phyloP scores from a whole-genome alignment of 2,797 vertebrate genomes.

The Intellagama lesueurii region DNA sequence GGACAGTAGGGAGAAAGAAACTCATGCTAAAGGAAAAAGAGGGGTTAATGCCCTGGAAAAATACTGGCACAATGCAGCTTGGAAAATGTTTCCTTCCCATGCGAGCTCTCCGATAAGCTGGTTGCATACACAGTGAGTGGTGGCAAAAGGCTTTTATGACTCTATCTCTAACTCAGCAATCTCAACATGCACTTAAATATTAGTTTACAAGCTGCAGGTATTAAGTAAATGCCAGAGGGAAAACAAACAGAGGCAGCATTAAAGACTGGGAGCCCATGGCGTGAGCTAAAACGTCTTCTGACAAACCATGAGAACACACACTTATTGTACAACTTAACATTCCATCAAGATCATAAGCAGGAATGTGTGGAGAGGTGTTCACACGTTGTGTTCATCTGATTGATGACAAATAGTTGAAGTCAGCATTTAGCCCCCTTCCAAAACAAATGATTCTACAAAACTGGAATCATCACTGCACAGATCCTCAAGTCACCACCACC shows the following conservation, averaged over 20 bases:
- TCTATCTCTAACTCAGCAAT: conserved; percentile 43
- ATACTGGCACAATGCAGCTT: not conserved
- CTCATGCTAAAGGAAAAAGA: not conserved
- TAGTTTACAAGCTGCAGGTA: conserved; percentile 45
- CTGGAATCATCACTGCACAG: no score
- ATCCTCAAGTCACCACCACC: no score
- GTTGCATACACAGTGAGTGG: conserved; percentile 20
- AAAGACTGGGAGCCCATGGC: conserved; percentile 8
- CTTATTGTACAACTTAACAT: not conserved
- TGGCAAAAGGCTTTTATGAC: conserved; percentile 48
- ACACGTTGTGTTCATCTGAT: not conserved
- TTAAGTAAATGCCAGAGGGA: conserved; percentile 44
- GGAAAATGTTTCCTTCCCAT: not conserved
- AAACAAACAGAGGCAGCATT: conserved; percentile 19
- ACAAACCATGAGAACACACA: not conserved
- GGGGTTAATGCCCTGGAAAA: not conserved
- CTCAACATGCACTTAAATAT: not conserved
- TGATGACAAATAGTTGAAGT: not conserved
- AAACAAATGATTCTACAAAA: no score
- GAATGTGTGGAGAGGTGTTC: not conserved
- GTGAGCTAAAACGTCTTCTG: not conserved
- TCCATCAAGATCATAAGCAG: no score
- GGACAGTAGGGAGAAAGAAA: not conserved
- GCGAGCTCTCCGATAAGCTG: conserved; percentile 26
- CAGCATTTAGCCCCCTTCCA: not conserved